Conservation (phyloP, 2,113 vertebrate genomes). For the Tupaia tana region DNA sequence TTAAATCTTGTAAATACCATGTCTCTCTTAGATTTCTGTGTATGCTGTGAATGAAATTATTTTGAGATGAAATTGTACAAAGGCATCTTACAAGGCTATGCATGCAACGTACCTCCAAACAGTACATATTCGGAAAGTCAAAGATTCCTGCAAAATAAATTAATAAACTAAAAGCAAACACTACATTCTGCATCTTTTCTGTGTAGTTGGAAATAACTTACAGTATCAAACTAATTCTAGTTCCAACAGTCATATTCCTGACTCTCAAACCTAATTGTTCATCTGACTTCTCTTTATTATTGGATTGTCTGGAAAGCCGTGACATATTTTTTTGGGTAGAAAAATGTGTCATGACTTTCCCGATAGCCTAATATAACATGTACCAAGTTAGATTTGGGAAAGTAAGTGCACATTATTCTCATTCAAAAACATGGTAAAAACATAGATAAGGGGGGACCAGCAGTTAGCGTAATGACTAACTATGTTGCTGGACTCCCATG, state of each 20-base stretch:
- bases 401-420: background rate
- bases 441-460: background rate
- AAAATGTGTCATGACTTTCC: too few species aligned
- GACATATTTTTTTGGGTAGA: too few species aligned
- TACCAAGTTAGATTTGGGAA: background rate
- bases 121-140: conserved; percentile 83
- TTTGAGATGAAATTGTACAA: conserved; percentile 88
- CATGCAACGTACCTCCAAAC: conserved; percentile 88
- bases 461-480: too few species aligned
- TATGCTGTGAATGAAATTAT: conserved; percentile 88
- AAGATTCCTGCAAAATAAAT: conserved; percentile 88
- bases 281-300: background rate
- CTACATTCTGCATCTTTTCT: conserved; percentile 86
- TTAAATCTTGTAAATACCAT: conserved; percentile 86
- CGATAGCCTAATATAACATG: background rate
- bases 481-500: too few species aligned
- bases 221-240: background rate
- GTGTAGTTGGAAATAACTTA: conserved; percentile 79
- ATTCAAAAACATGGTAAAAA: background rate
- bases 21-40: conserved; percentile 85
- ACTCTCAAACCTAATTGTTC: background rate
- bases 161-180: conserved; percentile 87
- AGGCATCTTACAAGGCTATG: conserved; percentile 87
- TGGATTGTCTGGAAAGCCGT: too few species aligned
- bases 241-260: conserved; percentile 19